phyloP scores from a whole-genome alignment of 2,888 invertebrate genomes.

The Drosophila mayaguana region DNA sequence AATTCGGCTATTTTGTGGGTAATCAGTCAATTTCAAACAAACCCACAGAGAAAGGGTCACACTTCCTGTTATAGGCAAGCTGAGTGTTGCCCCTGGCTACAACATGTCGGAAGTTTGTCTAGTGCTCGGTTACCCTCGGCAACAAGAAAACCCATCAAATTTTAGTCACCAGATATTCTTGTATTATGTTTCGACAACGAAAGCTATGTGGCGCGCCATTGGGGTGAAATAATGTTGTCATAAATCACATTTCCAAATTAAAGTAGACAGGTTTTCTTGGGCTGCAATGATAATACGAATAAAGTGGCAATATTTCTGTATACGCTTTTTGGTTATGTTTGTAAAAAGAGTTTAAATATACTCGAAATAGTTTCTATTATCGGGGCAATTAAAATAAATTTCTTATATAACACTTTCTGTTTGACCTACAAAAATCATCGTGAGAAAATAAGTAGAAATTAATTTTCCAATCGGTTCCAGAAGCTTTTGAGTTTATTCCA shows the following conservation, averaged over 20 bases:
- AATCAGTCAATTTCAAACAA: constrained; percentile 81
- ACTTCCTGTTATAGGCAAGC: constrained; percentile 14
- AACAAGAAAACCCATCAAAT: constrained; percentile 29
- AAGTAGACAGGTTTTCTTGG: background rate
- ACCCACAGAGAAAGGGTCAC: constrained; percentile 55
- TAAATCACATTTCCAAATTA: constrained; percentile 29
- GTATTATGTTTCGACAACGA: constrained; percentile 15
- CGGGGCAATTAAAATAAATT: no score
- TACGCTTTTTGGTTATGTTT: background rate
- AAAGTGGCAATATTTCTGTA: background rate
- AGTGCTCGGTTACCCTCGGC: constrained; percentile 54
- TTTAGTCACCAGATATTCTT: constrained; percentile 14
- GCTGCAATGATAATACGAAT: background rate
- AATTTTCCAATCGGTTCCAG: no score
- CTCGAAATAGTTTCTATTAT: no score
- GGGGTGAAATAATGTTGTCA: constrained; percentile 20
- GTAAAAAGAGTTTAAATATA: background rate
- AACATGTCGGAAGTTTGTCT: constrained; percentile 62
- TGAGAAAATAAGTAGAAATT: no score
- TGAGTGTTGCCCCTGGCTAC: constrained; percentile 29
- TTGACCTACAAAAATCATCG: no score
- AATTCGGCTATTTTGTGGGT: constrained; percentile 79
- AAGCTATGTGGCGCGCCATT: constrained; percentile 6
- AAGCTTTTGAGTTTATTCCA: no score
- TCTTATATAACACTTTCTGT: no score